These are phyloP conservation scores for Leptinotarsa texana DNA, from an alignment of 1,140 invertebrate species.

Conservation along the genomic window DNA sequence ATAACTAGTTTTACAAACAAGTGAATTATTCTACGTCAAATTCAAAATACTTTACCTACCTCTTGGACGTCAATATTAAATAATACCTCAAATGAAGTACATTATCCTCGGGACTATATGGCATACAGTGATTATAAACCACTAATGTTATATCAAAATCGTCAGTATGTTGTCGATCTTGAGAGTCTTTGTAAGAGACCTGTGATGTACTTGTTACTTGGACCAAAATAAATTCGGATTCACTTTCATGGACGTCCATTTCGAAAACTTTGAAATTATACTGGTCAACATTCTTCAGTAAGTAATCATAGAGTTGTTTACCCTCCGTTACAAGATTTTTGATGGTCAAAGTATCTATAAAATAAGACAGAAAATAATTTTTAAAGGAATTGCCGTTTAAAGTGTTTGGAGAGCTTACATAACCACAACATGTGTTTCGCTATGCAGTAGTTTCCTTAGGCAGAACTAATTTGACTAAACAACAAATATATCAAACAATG, in stretches of 20 bases:
- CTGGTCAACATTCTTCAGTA: conserved; percentile 70
- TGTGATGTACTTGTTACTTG: conserved; percentile 62
- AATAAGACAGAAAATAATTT: conserved; percentile 16
- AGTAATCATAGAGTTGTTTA: conserved; percentile 72
- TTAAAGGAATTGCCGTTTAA: no score
- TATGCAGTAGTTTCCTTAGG: no score
- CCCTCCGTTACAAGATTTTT: conserved; percentile 67
- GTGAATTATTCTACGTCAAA: no score
- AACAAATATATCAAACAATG: no score
- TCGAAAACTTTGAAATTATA: conserved; percentile 72
- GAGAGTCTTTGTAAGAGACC: conserved; percentile 65
- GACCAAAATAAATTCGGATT: conserved; percentile 66
- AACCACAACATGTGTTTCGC: no score
- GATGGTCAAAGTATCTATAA: conserved; percentile 65
- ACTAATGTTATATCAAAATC: conserved; percentile 74
- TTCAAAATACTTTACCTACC: conserved; percentile 48
- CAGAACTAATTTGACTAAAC: no score
- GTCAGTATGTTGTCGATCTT: conserved; percentile 67
- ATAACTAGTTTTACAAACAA: not conserved
- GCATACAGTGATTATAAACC: conserved; percentile 63
- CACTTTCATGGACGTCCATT: conserved; percentile 63
- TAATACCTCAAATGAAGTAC: conserved; percentile 74
- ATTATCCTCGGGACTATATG: conserved; percentile 53
- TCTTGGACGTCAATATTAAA: conserved; percentile 68
- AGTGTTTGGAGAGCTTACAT: no score